phyloP scores from a whole-genome alignment of 2,888 invertebrate genomes.

The Patella caerulea region DNA sequence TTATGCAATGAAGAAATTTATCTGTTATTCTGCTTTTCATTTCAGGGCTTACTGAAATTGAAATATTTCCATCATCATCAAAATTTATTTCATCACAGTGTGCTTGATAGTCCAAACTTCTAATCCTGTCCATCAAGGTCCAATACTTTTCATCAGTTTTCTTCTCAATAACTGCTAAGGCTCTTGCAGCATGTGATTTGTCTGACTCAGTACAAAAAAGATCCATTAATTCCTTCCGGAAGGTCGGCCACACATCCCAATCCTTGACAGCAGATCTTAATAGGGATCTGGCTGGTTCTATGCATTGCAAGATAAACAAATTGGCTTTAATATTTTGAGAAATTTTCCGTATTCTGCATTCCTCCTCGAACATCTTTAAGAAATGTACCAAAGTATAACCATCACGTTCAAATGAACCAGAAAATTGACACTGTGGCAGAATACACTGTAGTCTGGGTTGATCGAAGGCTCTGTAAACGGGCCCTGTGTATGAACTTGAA shows the following conservation, averaged over 20 bases:
- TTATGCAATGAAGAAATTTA: neutral
- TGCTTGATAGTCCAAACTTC: neutral
- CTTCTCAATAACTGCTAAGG: neutral
- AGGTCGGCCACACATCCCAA: neutral
- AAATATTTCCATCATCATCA: neutral
- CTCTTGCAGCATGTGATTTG: neutral
- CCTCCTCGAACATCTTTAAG: neutral
- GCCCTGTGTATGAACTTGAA: neutral
- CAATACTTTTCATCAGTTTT: neutral
- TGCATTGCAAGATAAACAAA: neutral
- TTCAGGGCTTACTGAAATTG: neutral
- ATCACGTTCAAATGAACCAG: neutral
- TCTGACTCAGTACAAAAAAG: neutral
- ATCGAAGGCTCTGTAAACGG: neutral
- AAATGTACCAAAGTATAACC: slow-evolving; percentile 1
- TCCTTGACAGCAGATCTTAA: neutral
- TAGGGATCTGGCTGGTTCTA: neutral
- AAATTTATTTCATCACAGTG: neutral
- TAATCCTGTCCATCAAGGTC: neutral
- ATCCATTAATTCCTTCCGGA: neutral
- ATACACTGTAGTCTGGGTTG: neutral
- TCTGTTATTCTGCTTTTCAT: slow-evolving; percentile 1
- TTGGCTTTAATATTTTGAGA: neutral
- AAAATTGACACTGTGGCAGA: neutral
- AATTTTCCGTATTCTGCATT: neutral